phyloP scores from a whole-genome alignment of 2,113 vertebrate species.

The Thalassarche chlororhynchos region DNA sequence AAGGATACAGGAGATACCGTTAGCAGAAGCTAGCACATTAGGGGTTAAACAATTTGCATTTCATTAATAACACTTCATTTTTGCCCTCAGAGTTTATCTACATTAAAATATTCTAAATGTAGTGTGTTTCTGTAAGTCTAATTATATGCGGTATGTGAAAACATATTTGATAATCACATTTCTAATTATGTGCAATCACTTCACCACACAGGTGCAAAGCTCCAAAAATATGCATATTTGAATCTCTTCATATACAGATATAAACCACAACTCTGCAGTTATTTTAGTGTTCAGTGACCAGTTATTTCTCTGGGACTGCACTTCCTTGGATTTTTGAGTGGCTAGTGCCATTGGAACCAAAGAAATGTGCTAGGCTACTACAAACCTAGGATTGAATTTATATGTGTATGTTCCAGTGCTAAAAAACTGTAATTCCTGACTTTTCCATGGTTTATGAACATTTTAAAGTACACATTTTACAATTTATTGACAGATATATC shows the following conservation, averaged over 20 bases:
- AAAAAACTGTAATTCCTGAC: background rate
- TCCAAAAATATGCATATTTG: slow-evolving; percentile 31
- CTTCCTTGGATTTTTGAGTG: background rate
- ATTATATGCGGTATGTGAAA: slow-evolving; percentile 52
- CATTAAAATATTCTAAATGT: slow-evolving; percentile 67
- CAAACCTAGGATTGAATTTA: background rate
- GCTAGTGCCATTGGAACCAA: background rate
- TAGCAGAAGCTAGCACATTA: background rate
- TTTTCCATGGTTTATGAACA: background rate
- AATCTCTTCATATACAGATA: background rate
- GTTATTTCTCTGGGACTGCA: background rate
- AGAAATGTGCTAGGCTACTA: background rate
- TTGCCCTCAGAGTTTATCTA: slow-evolving; percentile 60
- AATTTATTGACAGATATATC: background rate
- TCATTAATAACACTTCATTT: slow-evolving; percentile 45
- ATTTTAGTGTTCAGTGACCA: background rate
- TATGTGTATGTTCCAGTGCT: background rate
- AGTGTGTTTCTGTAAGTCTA: slow-evolving; percentile 64
- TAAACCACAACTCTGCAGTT: background rate
- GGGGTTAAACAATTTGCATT: slow-evolving; percentile 44
- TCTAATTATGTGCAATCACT: slow-evolving; percentile 64
- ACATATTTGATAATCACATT: slow-evolving; percentile 63
- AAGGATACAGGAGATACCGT: background rate
- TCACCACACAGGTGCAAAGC: slow-evolving; percentile 61
- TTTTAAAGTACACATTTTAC: background rate